These are phyloP conservation scores for Panulirus ornatus DNA, from an alignment of 1,140 invertebrate genomes.

Conservation along the genomic window DNA sequence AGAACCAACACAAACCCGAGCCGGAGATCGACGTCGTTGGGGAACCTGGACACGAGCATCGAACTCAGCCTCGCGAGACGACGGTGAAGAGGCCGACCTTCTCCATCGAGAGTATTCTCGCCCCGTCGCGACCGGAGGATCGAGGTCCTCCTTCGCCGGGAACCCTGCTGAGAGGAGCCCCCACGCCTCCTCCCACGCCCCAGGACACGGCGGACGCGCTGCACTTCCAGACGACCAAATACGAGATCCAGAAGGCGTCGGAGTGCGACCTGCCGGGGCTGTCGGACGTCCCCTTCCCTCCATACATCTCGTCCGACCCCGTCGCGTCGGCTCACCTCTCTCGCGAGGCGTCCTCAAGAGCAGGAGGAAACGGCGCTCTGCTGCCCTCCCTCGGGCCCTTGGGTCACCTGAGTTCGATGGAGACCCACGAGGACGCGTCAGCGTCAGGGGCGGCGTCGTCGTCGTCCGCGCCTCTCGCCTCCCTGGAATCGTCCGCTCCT, in stretches of 20 bases:
- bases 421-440: too few species aligned
- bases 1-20: slow-evolving; percentile 79
- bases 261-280: slow-evolving; percentile 39
- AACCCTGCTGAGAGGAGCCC: slow-evolving; percentile 72
- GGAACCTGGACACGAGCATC: slow-evolving; percentile 51
- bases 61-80: slow-evolving; percentile 44
- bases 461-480: background rate
- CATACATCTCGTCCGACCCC: slow-evolving; percentile 19
- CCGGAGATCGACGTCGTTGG: slow-evolving; percentile 74
- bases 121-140: slow-evolving; percentile 54
- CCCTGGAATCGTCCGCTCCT: background rate
- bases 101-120: slow-evolving; percentile 74
- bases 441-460: too few species aligned
- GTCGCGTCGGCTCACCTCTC: background rate
- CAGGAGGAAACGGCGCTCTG: too few species aligned
- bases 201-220: slow-evolving; percentile 40
- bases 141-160: slow-evolving; percentile 72
- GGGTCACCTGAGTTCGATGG: background rate
- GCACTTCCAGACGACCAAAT: slow-evolving; percentile 51
- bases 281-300: background rate
- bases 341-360: background rate
- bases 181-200: slow-evolving; percentile 66
- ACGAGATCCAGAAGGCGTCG: slow-evolving; percentile 43
- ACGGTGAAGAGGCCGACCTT: slow-evolving; percentile 69
- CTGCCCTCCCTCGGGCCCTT: background rate